phyloP scores from a whole-genome alignment of 1,140 invertebrate genomes.

The Pseudomyrmex gracilis region DNA sequence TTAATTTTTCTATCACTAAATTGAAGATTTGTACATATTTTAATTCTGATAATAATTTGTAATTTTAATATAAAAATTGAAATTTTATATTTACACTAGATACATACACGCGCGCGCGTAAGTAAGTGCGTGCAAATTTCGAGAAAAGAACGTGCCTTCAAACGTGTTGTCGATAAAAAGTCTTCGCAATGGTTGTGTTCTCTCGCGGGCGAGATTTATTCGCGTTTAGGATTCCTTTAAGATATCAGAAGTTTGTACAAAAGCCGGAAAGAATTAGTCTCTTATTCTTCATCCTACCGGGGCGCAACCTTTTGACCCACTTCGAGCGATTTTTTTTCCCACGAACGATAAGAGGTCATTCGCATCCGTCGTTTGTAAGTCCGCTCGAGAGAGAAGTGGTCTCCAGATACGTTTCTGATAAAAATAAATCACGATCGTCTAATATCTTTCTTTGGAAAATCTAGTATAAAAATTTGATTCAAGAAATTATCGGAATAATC shows the following conservation, averaged over 20 bases:
- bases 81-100: too few species aligned
- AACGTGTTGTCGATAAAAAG: not conserved
- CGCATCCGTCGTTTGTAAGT: constrained; percentile 14
- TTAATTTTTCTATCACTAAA: too few species aligned
- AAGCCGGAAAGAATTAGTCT: constrained; percentile 51
- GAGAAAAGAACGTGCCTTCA: not conserved
- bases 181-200: not conserved
- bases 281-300: constrained; percentile 34
- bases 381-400: constrained; percentile 32
- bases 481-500: not conserved
- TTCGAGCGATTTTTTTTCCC: constrained; percentile 41
- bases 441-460: constrained; percentile 14
- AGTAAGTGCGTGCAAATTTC: not conserved
- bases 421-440: constrained; percentile 32
- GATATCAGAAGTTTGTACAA: constrained; percentile 36
- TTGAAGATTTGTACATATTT: too few species aligned
- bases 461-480: not conserved
- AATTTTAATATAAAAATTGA: too few species aligned
- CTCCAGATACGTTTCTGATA: constrained; percentile 30
- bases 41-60: too few species aligned
- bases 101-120: too few species aligned
- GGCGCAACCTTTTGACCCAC: constrained; percentile 44
- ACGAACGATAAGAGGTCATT: constrained; percentile 48
- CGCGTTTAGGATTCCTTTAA: not conserved
- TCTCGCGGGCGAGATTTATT: constrained; percentile 14